Conservation (phyloP, 2,797 vertebrate species). For the Esox lucius region DNA sequence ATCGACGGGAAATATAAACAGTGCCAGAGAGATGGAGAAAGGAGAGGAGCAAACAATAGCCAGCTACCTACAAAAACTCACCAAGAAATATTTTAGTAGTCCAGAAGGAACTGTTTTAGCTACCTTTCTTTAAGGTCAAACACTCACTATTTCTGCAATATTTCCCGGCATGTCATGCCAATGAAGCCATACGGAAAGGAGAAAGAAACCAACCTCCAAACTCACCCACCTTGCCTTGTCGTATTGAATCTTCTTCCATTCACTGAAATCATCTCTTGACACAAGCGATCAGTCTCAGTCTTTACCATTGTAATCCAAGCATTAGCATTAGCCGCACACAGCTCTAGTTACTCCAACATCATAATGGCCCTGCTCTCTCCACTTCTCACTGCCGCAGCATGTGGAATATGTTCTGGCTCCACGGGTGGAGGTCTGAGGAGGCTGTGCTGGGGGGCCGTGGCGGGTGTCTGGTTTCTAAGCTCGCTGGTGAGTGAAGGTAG, state of each 20-base stretch:
- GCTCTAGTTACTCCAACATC: slow-evolving; percentile 57
- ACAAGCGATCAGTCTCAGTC: slow-evolving; percentile 36
- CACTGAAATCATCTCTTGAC: slow-evolving; percentile 38
- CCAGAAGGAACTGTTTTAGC: too few relatives aligned
- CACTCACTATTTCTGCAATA: too few relatives aligned
- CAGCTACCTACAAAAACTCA: too few relatives aligned
- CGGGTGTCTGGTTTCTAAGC: slow-evolving; percentile 52
- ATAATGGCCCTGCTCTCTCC: slow-evolving; percentile 40
- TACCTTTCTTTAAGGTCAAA: too few relatives aligned
- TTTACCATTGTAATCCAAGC: slow-evolving; percentile 55
- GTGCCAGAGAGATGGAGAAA: slow-evolving; percentile 14
- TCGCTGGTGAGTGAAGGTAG: slow-evolving; percentile 42
- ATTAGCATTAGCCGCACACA: slow-evolving; percentile 48
- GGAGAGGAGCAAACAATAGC: not conserved
- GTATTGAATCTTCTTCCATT: slow-evolving; percentile 54
- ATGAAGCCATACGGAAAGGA: not conserved
- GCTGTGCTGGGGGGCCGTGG: slow-evolving; percentile 4
- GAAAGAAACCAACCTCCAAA: slow-evolving; percentile 27
- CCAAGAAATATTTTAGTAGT: too few relatives aligned
- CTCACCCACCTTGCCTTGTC: slow-evolving; percentile 54
- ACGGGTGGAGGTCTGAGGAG: slow-evolving; percentile 34
- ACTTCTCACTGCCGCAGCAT: slow-evolving; percentile 50
- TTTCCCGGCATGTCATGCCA: too few relatives aligned
- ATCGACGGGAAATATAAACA: not conserved
- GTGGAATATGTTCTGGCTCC: slow-evolving; percentile 46